Percentiles rank a stretch among this genome's conserved stretches.
Evolutionary conservation across 2,888 invertebrate genomes (phyloP).

Genomic region (Patella pellucida): DNA sequence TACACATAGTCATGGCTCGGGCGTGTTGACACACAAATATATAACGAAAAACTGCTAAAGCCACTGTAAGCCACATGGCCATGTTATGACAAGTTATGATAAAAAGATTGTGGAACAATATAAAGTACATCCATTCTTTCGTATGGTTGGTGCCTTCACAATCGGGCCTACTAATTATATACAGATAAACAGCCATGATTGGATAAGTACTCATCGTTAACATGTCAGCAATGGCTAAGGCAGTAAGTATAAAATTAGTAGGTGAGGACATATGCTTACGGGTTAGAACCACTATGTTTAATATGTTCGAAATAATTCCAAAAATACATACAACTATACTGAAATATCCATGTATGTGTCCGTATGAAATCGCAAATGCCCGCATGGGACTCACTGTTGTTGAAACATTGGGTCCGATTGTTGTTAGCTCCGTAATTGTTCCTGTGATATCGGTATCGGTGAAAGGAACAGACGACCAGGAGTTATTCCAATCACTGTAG

Average conservation of each 20-base stretch:
- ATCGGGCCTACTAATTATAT: conserved; percentile 51
- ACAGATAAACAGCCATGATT: conserved; percentile 72
- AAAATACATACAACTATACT: conserved; percentile 89
- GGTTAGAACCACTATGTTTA: conserved; percentile 89
- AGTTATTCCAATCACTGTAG: not conserved
- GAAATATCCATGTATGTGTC: conserved; percentile 83
- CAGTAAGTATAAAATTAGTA: conserved; percentile 90
- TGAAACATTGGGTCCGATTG: not conserved
- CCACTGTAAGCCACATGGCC: conserved; percentile 93
- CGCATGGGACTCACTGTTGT: conserved; percentile 33
- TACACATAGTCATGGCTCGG: conserved; percentile 64
- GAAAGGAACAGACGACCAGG: not conserved
- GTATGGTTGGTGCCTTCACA: conserved; percentile 45
- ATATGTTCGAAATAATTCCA: conserved; percentile 89
- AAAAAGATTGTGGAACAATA: conserved; percentile 64
- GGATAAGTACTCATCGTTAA: conserved; percentile 92
- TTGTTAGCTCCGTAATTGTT: conserved; percentile 9
- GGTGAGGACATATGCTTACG: conserved; percentile 91
- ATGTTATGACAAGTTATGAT: conserved; percentile 80
- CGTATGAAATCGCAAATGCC: conserved; percentile 54
- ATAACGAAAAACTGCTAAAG: conserved; percentile 93
- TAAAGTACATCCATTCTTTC: conserved; percentile 66
- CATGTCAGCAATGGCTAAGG: conserved; percentile 88
- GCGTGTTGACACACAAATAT: conserved; percentile 71
- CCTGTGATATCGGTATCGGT: conserved; percentile 5